Conservation (phyloP, 2,113 vertebrate genomes). For the Peromyscus leucopus region DNA sequence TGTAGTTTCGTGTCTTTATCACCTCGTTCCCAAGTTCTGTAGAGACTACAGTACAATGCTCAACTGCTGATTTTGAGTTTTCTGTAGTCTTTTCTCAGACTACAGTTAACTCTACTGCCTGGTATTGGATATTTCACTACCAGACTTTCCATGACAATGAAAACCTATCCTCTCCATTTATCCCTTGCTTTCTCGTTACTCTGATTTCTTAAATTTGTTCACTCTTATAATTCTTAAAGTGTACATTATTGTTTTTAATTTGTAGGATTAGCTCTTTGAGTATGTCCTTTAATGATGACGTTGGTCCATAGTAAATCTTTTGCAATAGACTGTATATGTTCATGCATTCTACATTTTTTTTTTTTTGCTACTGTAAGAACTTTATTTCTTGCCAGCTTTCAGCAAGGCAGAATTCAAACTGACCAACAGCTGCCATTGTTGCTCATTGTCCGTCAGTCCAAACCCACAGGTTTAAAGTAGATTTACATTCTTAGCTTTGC, state of each 20-base stretch:
- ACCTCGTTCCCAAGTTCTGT: neutral
- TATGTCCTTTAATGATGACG: neutral
- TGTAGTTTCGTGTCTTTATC: neutral
- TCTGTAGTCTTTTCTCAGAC: neutral
- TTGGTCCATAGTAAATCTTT: neutral
- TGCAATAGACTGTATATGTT: neutral
- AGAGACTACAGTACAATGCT: neutral
- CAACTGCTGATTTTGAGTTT: neutral
- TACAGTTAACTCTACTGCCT: neutral
- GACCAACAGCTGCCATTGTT: accelerated
- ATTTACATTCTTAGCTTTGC: neutral
- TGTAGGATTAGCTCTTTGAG: neutral
- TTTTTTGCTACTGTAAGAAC: neutral
- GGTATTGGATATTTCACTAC: neutral
- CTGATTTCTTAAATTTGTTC: neutral
- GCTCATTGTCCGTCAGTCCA: neutral
- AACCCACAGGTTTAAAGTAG: neutral
- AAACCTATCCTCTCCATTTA: neutral
- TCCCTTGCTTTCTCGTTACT: neutral
- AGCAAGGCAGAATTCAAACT: neutral
- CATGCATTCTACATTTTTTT: neutral
- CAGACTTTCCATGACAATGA: neutral
- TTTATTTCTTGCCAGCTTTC: neutral
- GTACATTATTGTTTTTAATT: neutral
- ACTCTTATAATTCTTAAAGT: neutral